Evolutionary conservation across 2,113 vertebrate genomes (phyloP).

Genomic region (Sinocyclocheilus grahami): DNA sequence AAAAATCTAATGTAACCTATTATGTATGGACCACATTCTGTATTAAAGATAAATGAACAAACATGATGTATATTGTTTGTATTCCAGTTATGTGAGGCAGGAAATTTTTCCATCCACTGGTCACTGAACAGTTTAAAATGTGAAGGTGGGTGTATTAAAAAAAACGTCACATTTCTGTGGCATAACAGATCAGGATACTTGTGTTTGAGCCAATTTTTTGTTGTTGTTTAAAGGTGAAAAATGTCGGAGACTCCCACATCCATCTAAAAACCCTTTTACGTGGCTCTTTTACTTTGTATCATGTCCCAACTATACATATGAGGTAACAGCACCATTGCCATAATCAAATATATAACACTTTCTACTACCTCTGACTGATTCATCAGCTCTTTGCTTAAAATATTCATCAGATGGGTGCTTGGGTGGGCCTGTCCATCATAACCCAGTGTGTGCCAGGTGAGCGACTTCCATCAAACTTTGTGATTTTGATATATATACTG

Average conservation of each 20-base stretch:
- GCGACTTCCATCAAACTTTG: slow-evolving; percentile 19
- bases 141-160: slow-evolving; percentile 78
- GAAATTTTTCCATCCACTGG: slow-evolving; percentile 87
- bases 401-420: slow-evolving; percentile 75
- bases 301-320: slow-evolving; percentile 87
- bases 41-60: not conserved
- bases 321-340: slow-evolving; percentile 67
- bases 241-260: slow-evolving; percentile 75
- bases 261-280: slow-evolving; percentile 84
- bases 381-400: not conserved
- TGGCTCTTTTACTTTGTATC: slow-evolving; percentile 86
- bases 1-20: not conserved
- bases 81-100: slow-evolving; percentile 84
- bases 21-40: not conserved
- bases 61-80: slow-evolving; percentile 8
- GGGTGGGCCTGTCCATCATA: slow-evolving; percentile 83
- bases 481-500: not conserved
- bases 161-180: not conserved
- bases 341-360: not conserved
- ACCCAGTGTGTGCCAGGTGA: slow-evolving; percentile 85
- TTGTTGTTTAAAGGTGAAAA: slow-evolving; percentile 69
- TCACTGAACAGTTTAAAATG: slow-evolving; percentile 77
- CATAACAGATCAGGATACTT: not conserved
- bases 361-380: not conserved
- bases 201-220: not conserved